Base-by-base conservation (phyloP, 2,888 invertebrate genomes). In the Anagyrus pseudococci region DNA sequence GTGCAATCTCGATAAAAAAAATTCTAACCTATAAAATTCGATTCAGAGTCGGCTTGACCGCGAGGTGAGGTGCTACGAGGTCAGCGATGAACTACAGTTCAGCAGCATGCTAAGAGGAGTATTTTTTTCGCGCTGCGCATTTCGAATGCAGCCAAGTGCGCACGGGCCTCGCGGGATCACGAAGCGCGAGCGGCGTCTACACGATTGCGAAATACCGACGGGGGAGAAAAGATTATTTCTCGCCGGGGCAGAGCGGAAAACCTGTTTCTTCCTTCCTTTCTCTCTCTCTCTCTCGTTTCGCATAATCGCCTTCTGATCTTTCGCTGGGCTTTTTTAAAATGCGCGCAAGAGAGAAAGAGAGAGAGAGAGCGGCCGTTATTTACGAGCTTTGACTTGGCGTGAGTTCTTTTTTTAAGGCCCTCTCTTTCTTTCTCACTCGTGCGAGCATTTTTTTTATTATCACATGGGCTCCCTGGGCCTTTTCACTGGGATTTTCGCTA, bases 191-290 rank as follows among this genome's bases (percentile, higher is more conserved):
- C n/a, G 58, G 54, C 55, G 54, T 63, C 54, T 58, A 63, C 63
- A 58, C 50, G 55, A 46, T 44, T 40, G 55, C 47, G 52, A 59
- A 64, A 64, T 64, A 64, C 64, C 64, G 41, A n/a, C 37, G 41
- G 59, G 26, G 52, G 57, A 41, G 17, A 37, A 17, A 4, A 7
- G 10, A 7, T 29, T 29, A 29, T 10, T 29, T 29, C n/a, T 29
- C n/a, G 26, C 37, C 56, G 59, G n/a, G n/a, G n/a, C n/a, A n/a
- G n/a, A n/a, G n/a, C 52, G 64, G 58, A 62, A 65, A 65, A 65
- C 65, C 65, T 56, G 65, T 65, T 65, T 52, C 61, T 63, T 8
- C 29, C 29, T 29, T 29, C 33, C 33, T 22, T 44, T 49, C 33
- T n/a, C 29, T 49, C 49, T 15, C 23, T 22, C 22, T 46, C 26